Percentiles rank a stretch among this genome's conserved stretches.
phyloP scores from a whole-genome alignment of 2,113 vertebrate genomes.

The Anseranas semipalmata region DNA sequence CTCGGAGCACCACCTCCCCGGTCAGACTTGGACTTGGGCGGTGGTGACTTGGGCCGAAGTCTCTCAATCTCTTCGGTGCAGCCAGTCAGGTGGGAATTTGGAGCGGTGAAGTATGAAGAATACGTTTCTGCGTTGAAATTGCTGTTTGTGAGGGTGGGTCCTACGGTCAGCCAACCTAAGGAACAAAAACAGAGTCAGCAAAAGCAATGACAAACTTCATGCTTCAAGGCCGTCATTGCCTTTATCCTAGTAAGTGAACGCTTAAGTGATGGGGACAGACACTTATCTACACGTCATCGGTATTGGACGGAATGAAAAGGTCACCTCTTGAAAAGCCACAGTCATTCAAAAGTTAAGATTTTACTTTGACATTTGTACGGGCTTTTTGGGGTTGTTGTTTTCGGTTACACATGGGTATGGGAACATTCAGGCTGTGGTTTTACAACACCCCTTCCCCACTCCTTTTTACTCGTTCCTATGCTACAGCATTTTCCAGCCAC shows the following conservation, averaged over 20 bases:
- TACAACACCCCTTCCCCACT: not conserved
- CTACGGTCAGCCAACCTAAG: constrained; percentile 95
- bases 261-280: not conserved
- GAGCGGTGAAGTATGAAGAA: constrained; percentile 84
- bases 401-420: not conserved
- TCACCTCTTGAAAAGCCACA: not conserved
- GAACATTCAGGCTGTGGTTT: not conserved
- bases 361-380: not conserved
- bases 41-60: constrained; percentile 94
- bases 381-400: not conserved
- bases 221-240: not conserved
- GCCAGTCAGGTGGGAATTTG: constrained; percentile 88
- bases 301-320: not conserved
- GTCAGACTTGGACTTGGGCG: constrained; percentile 90
- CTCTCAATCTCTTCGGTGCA: constrained; percentile 97
- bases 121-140: constrained; percentile 95
- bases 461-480: not conserved
- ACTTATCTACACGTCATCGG: rapidly evolving
- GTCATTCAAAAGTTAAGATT: not conserved
- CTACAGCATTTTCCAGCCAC: not conserved
- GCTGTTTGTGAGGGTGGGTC: constrained; percentile 96
- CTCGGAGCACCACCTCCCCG: constrained; percentile 89
- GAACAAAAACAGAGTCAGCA: not conserved
- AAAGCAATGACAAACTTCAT: not conserved
- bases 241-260: not conserved